Evolutionary conservation across 2,797 vertebrate species (phyloP), one percentile per base, ranked within the genome.

Genomic region (Buphagus erythrorhynchus): DNA sequence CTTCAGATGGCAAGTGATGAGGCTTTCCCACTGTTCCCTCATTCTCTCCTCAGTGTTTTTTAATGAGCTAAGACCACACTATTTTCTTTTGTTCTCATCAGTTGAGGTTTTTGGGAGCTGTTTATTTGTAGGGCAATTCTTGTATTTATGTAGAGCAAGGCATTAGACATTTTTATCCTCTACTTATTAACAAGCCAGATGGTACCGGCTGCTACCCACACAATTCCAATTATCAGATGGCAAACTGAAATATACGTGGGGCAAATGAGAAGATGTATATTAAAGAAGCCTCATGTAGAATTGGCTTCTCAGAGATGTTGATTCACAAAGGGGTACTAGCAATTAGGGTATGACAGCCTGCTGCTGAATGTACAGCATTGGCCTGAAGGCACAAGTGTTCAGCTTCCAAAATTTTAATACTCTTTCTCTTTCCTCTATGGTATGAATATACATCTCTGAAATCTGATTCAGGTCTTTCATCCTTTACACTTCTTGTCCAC

Each of bases 161-260:
- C 96, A 96, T 97, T 95, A 97, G 96, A 96, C 95, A 94, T 96
- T 97, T 97, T 96, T 97, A 96, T 97, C 96, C 95, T 95, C 87
- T 93, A 95, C 96, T 97, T 97, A 95, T 97, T 97, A 96, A 95
- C 96, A 97, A 96, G 94, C 93, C 96, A 97, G 96, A 97, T 97
- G 96, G 96, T 93, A 96, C 95, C 63, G 96, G 93, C 96, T 96
- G 96, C 94, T 95, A 95, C 95, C 94, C 96, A 95, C 96, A 95
- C 95, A 95, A 96, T 95, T 97, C 96, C 93, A 96, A 96, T 97
- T 97, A 96, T 96, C 96, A 96, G 96, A 96, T 95, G 95, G 96
- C 93, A 96, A 97, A 97, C 94, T 95, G 95, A 95, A 97, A 95
- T 97, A 96, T 97, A 96, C 35, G 49, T 96, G 91, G 96, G 96